phyloP scores from a whole-genome alignment of 2,888 invertebrate genomes.

The Orthosia gothica region DNA sequence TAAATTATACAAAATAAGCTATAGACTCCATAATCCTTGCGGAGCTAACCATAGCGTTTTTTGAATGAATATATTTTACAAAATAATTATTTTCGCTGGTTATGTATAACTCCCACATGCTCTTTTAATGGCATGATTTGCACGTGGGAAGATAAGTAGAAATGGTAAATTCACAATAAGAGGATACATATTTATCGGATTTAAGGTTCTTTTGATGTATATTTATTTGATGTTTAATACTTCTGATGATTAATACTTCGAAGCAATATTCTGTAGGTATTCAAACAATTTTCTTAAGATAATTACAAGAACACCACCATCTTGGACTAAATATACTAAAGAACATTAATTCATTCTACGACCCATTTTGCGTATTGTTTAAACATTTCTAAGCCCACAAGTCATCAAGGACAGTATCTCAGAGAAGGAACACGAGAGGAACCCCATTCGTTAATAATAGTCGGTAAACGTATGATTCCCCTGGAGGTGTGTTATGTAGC shows the following conservation, averaged over 20 bases:
- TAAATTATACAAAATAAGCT: neutral
- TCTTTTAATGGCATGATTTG: neutral
- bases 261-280: neutral
- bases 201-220: neutral
- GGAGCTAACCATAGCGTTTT: neutral
- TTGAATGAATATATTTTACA: neutral
- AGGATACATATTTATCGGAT: neutral
- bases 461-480: conserved; percentile 44
- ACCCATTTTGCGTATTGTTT: neutral
- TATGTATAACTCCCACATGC: neutral
- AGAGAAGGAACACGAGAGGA: conserved; percentile 11
- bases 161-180: neutral
- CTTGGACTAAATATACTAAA: neutral
- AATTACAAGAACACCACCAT: neutral
- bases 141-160: neutral
- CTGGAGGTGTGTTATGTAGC: conserved; percentile 35
- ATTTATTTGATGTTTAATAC: neutral
- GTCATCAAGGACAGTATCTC: conserved; percentile 9
- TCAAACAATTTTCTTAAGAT: too few relatives aligned
- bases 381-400: conserved; percentile 6
- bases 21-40: neutral
- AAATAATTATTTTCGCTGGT: neutral
- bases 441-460: conserved; percentile 32
- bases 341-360: neutral
- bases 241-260: neutral